Evolutionary conservation across 2,113 vertebrate genomes (phyloP), one percentile per base, ranked within the genome.

Genomic region (Centropus bengalensis): DNA sequence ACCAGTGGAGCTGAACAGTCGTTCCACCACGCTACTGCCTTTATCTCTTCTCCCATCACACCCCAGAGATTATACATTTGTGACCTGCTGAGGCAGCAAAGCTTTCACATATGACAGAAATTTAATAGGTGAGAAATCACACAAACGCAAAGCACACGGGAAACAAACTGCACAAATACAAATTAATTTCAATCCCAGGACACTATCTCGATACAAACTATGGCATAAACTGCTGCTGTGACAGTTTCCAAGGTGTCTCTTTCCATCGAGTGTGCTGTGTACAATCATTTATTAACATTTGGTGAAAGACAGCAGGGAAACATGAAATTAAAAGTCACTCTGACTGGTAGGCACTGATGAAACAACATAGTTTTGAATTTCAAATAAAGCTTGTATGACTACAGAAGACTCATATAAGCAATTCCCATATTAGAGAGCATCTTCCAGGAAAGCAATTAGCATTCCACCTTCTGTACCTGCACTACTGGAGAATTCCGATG

Each of bases 401-500:
- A 56, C 59, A 51, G 69, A 68, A 77, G 22, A 60, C 63, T 49
- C 56, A n/a, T 20, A 44, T 18, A 64, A 82, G 68, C 64, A 88
- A 81, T 87, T 92, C 51, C 49, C 28, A 47, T 82, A 89, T 69
- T 88, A 71, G 28, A 91, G 62, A 45, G 58, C 71, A 64, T 58
- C 45, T 84, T 91, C 56, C 71, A 86, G 91, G 86, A 88, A 49
- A 95, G 51, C 79, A 96, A 96, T 97, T 96, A 95, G 86, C 85
- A 91, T 97, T 97, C 83, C 82, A 88, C 58, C 58, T 88, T 42
- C 82, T 87, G 32, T 82, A 88, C 44, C 49, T 40, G 44, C 51
- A 30, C 82, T 87, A 15, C 49, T 47, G 77, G 88, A 81, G 93
- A 93, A 77, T 78, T 73, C 9, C 3, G 45, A 54, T 70, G 23